These are phyloP conservation scores for Plecotus auritus DNA, from an alignment of 2,113 vertebrate species.

Conservation along the genomic window DNA sequence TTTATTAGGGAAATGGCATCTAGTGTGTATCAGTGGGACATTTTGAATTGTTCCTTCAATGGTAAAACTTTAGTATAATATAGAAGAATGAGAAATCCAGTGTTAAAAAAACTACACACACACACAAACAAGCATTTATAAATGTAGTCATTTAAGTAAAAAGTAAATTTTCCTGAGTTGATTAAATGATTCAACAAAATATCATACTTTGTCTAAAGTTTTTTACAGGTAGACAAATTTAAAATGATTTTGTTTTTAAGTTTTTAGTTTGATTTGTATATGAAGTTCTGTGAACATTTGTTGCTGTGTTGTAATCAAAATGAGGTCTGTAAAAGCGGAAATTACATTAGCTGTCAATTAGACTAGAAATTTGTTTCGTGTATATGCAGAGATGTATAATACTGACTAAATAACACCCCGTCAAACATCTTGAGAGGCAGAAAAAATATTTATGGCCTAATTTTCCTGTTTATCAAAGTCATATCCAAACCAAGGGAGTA, in stretches of 20 bases:
- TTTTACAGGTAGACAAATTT: constrained; percentile 33
- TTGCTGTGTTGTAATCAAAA: not conserved
- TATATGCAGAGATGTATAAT: constrained; percentile 70
- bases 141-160: constrained; percentile 70
- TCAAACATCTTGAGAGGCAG: constrained; percentile 64
- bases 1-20: not conserved
- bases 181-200: constrained; percentile 63
- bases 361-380: constrained; percentile 60
- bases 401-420: constrained; percentile 73
- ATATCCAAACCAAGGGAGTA: constrained; percentile 56
- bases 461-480: constrained; percentile 66
- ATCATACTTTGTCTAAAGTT: constrained; percentile 45
- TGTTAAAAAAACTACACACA: not conserved
- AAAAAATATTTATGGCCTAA: constrained; percentile 33
- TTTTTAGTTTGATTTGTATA: not conserved
- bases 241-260: constrained; percentile 61
- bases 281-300: not conserved
- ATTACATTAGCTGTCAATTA: constrained; percentile 71
- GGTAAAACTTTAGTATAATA: not conserved
- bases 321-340: not conserved
- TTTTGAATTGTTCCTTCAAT: not conserved
- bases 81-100: not conserved
- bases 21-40: not conserved
- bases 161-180: constrained; percentile 57
- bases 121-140: constrained; percentile 27